Percentiles rank a stretch among this genome's conserved stretches.
Conservation (phyloP, 92 coral and sea anemone species). For the Hydrozoanthus gracilis region DNA sequence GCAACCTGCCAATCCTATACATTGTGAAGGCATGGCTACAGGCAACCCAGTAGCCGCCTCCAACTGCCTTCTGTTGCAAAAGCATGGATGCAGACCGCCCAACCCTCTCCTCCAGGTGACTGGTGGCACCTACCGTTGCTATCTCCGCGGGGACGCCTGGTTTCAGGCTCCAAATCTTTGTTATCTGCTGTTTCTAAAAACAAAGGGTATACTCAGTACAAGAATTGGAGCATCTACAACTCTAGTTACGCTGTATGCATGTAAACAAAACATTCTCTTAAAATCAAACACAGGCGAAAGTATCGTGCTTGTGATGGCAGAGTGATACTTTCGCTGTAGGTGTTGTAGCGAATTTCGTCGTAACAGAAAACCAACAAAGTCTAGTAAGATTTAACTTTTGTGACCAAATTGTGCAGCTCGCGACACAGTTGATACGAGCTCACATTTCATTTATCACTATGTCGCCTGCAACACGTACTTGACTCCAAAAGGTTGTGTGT, state of each 20-base stretch:
- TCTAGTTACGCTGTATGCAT: background rate
- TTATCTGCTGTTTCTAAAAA: background rate
- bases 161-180: background rate
- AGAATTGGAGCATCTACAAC: background rate
- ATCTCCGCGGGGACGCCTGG: conserved; percentile 20
- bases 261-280: too few species aligned
- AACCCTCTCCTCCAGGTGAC: background rate
- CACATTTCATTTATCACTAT: too few species aligned
- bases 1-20: too few species aligned
- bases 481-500: too few species aligned
- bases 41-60: background rate
- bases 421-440: too few species aligned
- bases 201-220: background rate
- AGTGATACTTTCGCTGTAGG: too few species aligned
- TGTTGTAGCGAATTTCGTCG: too few species aligned
- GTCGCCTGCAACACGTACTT: too few species aligned
- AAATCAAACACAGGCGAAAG: background rate
- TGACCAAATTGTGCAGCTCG: too few species aligned
- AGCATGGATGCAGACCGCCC: background rate
- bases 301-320: background rate
- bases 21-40: too few species aligned
- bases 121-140: conserved; percentile 16
- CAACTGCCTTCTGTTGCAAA: background rate
- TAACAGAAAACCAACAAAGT: too few species aligned
- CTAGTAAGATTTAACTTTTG: too few species aligned